Conservation (phyloP, 1,140 invertebrate genomes). For the Belonocnema kinseyi region DNA sequence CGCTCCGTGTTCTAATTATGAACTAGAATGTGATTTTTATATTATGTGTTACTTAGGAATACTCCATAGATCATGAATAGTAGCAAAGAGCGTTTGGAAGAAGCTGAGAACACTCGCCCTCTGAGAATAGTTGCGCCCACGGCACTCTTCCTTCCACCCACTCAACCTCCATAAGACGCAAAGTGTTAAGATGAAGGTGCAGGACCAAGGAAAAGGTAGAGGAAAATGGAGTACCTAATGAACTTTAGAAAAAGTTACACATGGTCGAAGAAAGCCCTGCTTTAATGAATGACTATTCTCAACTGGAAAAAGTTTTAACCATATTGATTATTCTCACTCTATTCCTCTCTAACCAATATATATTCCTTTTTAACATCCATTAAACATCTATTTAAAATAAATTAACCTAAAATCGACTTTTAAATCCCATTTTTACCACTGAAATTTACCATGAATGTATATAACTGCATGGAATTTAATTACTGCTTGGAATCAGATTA, state of each 20-base stretch:
- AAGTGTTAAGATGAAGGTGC: conserved; percentile 49
- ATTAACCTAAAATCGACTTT: not conserved
- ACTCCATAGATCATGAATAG: conserved; percentile 54
- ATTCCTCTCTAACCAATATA: not conserved
- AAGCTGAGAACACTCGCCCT: conserved; percentile 54
- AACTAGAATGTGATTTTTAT: too few species aligned
- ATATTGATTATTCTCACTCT: not conserved
- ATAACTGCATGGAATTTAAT: not conserved
- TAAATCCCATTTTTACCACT: too few species aligned
- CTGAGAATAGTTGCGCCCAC: conserved; percentile 47
- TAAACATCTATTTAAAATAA: not conserved
- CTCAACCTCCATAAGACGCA: conserved; percentile 33
- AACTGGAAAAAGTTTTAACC: not conserved
- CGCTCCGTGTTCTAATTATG: too few species aligned
- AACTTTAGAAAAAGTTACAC: conserved; percentile 64
- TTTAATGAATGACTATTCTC: conserved; percentile 52
- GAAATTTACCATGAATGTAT: too few species aligned
- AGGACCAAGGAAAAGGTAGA: conserved; percentile 32
- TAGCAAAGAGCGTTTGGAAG: conserved; percentile 48
- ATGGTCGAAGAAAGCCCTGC: conserved; percentile 46
- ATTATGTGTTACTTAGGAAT: too few species aligned
- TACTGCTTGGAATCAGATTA: conserved; percentile 40
- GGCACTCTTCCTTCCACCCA: conserved; percentile 43
- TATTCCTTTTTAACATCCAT: not conserved
- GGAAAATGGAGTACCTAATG: conserved; percentile 62